Percentiles rank a stretch among this genome's conserved stretches.
Evolutionary conservation across 92 coral and sea anemone species (phyloP).

Genomic region (Ricordea florida): DNA sequence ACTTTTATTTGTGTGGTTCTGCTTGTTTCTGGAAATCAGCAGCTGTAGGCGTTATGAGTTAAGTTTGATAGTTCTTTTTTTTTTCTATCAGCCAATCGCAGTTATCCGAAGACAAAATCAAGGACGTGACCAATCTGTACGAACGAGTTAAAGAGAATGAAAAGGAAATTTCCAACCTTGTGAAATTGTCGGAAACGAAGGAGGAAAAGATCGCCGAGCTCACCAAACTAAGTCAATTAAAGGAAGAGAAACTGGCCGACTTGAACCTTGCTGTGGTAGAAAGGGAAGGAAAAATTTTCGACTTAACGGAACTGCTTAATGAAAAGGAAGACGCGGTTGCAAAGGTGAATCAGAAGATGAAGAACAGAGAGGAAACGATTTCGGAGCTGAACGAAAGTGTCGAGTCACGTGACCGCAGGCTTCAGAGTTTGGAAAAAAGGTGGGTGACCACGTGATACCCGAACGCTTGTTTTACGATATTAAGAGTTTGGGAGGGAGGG

Average conservation of each 20-base stretch:
- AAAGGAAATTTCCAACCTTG: slow-evolving; percentile 28
- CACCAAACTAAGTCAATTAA: slow-evolving; percentile 8
- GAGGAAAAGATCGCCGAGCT: slow-evolving; percentile 42
- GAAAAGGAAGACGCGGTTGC: slow-evolving; percentile 41
- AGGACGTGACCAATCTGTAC: slow-evolving; percentile 30
- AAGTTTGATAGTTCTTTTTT: not conserved
- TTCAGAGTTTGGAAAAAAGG: slow-evolving; percentile 61
- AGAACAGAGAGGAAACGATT: slow-evolving; percentile 39
- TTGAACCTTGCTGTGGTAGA: slow-evolving; percentile 31
- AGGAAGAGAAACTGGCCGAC: slow-evolving; percentile 60
- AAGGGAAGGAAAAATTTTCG: slow-evolving; percentile 29
- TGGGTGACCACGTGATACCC: not conserved
- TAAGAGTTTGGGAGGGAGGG: not conserved
- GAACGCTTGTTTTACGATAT: not conserved
- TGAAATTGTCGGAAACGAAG: slow-evolving; percentile 30
- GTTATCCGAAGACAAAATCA: slow-evolving; percentile 27
- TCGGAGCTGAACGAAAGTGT: slow-evolving; percentile 38
- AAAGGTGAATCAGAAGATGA: slow-evolving; percentile 41
- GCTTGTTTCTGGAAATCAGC: not conserved
- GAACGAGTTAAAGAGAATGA: slow-evolving; percentile 58
- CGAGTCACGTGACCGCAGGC: slow-evolving; percentile 42
- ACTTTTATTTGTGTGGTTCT: not conserved
- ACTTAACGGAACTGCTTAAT: slow-evolving; percentile 25
- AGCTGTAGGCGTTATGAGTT: not conserved
- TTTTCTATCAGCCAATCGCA: slow-evolving; percentile 10